phyloP scores from a whole-genome alignment of 2,888 invertebrate genomes.

The Diloba caeruleocephala region DNA sequence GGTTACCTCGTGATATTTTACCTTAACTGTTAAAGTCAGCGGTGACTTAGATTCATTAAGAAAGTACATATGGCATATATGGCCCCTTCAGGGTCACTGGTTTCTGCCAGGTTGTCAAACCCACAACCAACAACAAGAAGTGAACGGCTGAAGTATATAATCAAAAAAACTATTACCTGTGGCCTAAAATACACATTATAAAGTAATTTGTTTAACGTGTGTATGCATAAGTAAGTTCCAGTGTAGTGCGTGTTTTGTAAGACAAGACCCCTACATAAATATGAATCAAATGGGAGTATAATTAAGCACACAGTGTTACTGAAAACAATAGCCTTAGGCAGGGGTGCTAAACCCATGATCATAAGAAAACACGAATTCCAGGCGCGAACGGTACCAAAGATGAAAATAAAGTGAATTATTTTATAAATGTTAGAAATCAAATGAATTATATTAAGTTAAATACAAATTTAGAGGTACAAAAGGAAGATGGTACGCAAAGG shows the following conservation, averaged over 20 bases:
- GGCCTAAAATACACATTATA: slow-evolving; percentile 28
- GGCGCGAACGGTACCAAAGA: slow-evolving; percentile 34
- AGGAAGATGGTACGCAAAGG: slow-evolving; percentile 56
- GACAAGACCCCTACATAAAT: slow-evolving; percentile 49
- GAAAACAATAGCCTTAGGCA: slow-evolving; percentile 40
- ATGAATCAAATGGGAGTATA: slow-evolving; percentile 46
- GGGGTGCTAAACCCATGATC: slow-evolving; percentile 36
- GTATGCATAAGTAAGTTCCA: slow-evolving; percentile 27
- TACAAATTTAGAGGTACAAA: slow-evolving; percentile 57
- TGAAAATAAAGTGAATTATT: slow-evolving; percentile 63
- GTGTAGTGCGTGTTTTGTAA: slow-evolving; percentile 38
- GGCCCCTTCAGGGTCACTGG: too few relatives aligned
- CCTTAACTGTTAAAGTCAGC: too few relatives aligned
- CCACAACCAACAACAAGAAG: too few relatives aligned
- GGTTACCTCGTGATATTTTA: too few relatives aligned
- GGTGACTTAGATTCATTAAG: too few relatives aligned
- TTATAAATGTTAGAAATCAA: slow-evolving; percentile 70
- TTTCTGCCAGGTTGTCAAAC: too few relatives aligned
- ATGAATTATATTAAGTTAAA: slow-evolving; percentile 70
- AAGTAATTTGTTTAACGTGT: slow-evolving; percentile 18
- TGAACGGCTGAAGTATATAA: too few relatives aligned
- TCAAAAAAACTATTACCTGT: too few relatives aligned
- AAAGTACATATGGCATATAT: too few relatives aligned
- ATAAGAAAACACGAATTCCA: slow-evolving; percentile 43
- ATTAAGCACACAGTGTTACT: slow-evolving; percentile 48